phyloP scores from a whole-genome alignment of 2,797 vertebrate species.

The Pogoniulus pusillus region DNA sequence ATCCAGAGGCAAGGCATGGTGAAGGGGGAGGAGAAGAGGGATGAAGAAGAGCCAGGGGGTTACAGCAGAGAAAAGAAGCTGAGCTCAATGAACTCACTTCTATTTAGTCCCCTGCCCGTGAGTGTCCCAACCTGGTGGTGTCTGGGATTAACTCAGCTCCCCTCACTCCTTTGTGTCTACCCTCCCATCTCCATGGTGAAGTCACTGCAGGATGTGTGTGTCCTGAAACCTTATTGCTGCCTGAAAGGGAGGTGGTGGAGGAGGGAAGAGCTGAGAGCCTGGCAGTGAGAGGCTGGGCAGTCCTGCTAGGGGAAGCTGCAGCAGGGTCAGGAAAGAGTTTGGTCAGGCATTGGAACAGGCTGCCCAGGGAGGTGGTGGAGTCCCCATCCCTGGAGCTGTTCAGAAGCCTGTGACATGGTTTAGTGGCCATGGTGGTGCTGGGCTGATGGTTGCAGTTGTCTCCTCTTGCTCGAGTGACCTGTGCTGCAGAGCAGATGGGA shows the following conservation, averaged over 20 bases:
- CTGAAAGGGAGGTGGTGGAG: neutral
- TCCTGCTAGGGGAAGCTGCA: neutral
- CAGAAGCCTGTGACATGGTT: too few species aligned
- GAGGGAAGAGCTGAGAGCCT: neutral
- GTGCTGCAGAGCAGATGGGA: too few species aligned
- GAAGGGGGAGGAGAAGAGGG: neutral
- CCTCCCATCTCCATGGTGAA: constrained; percentile 67
- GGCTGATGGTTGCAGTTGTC: too few species aligned
- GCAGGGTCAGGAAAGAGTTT: neutral
- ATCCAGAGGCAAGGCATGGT: constrained; percentile 55
- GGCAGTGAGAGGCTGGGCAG: neutral
- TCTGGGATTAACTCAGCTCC: constrained; percentile 85
- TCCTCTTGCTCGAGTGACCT: too few species aligned
- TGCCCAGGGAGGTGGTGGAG: too few species aligned
- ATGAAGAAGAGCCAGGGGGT: constrained; percentile 19
- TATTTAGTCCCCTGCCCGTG: constrained; percentile 68
- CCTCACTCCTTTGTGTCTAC: constrained; percentile 55
- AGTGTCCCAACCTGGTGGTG: constrained; percentile 79
- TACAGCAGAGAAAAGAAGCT: constrained; percentile 61
- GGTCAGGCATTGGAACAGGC: too few species aligned
- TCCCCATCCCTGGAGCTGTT: too few species aligned
- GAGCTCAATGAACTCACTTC: constrained; percentile 69
- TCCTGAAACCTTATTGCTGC: constrained; percentile 35
- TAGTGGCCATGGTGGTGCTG: too few species aligned
- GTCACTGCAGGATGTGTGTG: constrained; percentile 49